Percentiles rank a stretch among this genome's conserved stretches.
These are phyloP conservation scores for Neelides sp. DNA, from an alignment of 1,140 invertebrate genomes.

Conservation along the genomic window DNA sequence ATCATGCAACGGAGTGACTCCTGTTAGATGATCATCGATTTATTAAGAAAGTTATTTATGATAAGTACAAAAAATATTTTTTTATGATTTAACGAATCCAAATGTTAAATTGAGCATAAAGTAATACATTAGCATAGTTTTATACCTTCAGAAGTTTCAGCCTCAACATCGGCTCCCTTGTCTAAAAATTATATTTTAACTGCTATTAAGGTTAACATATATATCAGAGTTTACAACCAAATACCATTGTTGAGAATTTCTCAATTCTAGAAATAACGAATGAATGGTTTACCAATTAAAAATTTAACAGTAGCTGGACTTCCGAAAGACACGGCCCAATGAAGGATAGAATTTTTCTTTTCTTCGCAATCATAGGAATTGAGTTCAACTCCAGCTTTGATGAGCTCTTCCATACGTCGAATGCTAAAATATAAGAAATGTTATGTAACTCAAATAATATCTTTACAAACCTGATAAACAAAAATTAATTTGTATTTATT, in stretches of 20 bases:
- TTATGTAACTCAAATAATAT: conserved; percentile 31
- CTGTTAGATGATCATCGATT: conserved; percentile 45
- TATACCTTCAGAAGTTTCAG: conserved; percentile 26
- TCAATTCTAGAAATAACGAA: not conserved
- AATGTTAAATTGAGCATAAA: no score
- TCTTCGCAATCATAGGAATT: conserved; percentile 31
- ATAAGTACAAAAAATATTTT: no score
- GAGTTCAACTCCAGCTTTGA: conserved; percentile 27
- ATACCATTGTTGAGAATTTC: not conserved
- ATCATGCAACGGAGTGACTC: conserved; percentile 50
- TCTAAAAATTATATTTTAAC: conserved; percentile 11
- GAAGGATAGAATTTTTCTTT: conserved; percentile 26
- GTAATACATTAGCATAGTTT: no score
- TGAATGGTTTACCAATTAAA: conserved; percentile 20
- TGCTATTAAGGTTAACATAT: not conserved
- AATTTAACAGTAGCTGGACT: conserved; percentile 21
- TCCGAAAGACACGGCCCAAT: conserved; percentile 31
- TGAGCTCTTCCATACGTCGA: conserved; percentile 35
- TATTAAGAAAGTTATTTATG: no score
- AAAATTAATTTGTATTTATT: not conserved
- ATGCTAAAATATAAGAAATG: conserved; percentile 34
- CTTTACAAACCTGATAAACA: conserved; percentile 5
- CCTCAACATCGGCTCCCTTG: conserved; percentile 25
- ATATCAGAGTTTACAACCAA: not conserved
- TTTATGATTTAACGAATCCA: no score